Evolutionary conservation across 2,797 vertebrate genomes (phyloP), one percentile per base, ranked within the genome.

Genomic region (Echiichthys vipera): DNA sequence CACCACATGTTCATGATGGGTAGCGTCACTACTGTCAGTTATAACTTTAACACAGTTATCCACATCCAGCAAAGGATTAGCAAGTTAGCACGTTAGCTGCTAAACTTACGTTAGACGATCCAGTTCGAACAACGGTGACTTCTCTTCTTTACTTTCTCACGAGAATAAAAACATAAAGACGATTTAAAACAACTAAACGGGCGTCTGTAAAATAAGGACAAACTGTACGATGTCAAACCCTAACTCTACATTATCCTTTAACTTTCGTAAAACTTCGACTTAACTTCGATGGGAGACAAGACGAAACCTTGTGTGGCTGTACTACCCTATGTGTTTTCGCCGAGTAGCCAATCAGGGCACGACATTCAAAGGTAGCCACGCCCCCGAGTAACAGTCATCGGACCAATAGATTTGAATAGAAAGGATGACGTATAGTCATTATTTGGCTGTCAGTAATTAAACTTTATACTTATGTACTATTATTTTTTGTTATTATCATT

Each of bases 321-420:
- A 46, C 17, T 17, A 22, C 36, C 5, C 36, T 65, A 20, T 59
- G 63, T 75, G 80, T 87, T 90, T 88, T 76, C 34, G 24, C 22
- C 6, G 22, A 61, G n/a, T 22, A 81, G 50, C 94, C 93, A 94
- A 93, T 93, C 85, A 71, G 63, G 65, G 6, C 12, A 5, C 65
- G 32, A 6, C 22, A 92, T 95, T 95, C 93, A 95, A 95, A 95
- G 73, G 25, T 87, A 71, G 45, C 80, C 90, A 58, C 94, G 78
- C 94, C 94, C n/a, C 88, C 22, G 0, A 3, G 49, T 3, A 67
- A 65, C 78, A 24, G 58, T 7, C 65, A 83, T 81, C 77, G 76
- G 86, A 57, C 90, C 68, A 87, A 79, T 76, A 42, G 54, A 75
- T 93, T 93, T 91, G 74, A 93, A 93, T 78, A 82, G 47, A 68